phyloP scores from a whole-genome alignment of 92 coral and sea anemone species.

The Metridium senile region DNA sequence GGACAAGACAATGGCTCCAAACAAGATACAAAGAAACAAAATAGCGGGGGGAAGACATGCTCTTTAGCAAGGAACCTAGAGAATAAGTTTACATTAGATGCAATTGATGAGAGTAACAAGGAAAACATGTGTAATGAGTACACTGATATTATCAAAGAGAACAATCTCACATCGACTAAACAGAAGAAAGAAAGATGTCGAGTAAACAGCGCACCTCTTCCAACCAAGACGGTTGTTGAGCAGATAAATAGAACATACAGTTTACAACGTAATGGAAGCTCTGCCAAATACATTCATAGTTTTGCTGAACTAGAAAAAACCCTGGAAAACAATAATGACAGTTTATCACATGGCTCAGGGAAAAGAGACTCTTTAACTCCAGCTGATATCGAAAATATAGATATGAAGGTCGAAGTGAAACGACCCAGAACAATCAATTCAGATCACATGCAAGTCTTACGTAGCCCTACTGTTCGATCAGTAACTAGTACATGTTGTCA shows the following conservation, averaged over 20 bases:
- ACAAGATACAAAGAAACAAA: constrained; percentile 48
- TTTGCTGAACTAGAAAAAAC: constrained; percentile 52
- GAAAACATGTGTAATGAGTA: constrained; percentile 48
- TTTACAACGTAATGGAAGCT: constrained; percentile 64
- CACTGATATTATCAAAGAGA: background rate
- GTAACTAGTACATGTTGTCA: constrained; percentile 96
- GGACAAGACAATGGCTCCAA: constrained; percentile 25
- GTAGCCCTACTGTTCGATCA: constrained; percentile 53
- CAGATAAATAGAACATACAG: constrained; percentile 31
- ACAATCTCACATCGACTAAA: background rate
- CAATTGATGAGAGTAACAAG: constrained; percentile 78
- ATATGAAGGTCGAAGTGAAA: constrained; percentile 65
- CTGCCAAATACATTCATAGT: constrained; percentile 71
- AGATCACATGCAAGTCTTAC: constrained; percentile 45
- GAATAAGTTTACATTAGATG: constrained; percentile 42
- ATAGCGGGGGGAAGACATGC: constrained; percentile 51
- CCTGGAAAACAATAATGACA: constrained; percentile 27
- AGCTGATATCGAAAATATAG: constrained; percentile 67
- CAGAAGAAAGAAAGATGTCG: background rate
- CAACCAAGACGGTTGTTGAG: constrained; percentile 20
- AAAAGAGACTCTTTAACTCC: constrained; percentile 57
- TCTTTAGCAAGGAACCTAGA: constrained; percentile 40
- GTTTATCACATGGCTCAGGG: constrained; percentile 14
- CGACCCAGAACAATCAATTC: constrained; percentile 54
- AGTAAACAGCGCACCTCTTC: constrained; percentile 22